Evolutionary conservation across 2,113 vertebrate species (phyloP), one percentile per base, ranked within the genome.

Genomic region (Mirounga angustirostris): DNA sequence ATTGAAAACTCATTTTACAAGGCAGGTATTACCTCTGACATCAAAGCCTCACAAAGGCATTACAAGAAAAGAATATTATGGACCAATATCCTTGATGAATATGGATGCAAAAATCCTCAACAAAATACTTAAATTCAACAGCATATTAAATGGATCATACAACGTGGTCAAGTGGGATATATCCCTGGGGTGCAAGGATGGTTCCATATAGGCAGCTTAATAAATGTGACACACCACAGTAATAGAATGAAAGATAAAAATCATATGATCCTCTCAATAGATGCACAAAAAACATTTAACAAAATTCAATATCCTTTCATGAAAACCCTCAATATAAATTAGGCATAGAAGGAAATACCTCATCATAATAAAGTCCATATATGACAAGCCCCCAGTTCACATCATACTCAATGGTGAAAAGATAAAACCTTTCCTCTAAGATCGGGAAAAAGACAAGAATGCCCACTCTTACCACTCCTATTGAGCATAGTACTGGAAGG

Each of bases 71-170:
- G 46, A 88, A 58, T n/a, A 78, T 89, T 67, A 79, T 8, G 83
- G 52, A 58, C 3, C 54, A 74, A 26, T 28, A 79, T 61, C 69
- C 22, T 33, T 61, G 52, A 71, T n/a, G 52, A 79, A 89, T 52
- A 71, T 1, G 83, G 40, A 71, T n/a, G 33, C 22, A 67, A 69
- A 84, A 90, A n/a, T 69, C 40, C 26, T 58, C 50, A 78, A 69
- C 54, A 78, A 93, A 78, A 83, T 83, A 67, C 50, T 24, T 82
- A 96, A 93, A 71, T 69, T 84, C 46, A 79, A 52, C 5, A 79
- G 7, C 4, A 28, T 7, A 52, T 78, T 67, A 69, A 84, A 78
- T 65, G 46, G 58, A 84, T n/a, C 58, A 46, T 28, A 76, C 21
- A 65, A 36, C 21, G 21, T n/a, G n/a, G 13, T 22, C 46, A 67